Percentiles rank a stretch among this genome's conserved stretches.
These are phyloP conservation scores for Centropyge bicolor DNA, from an alignment of 2,797 vertebrate species.

Conservation along the genomic window DNA sequence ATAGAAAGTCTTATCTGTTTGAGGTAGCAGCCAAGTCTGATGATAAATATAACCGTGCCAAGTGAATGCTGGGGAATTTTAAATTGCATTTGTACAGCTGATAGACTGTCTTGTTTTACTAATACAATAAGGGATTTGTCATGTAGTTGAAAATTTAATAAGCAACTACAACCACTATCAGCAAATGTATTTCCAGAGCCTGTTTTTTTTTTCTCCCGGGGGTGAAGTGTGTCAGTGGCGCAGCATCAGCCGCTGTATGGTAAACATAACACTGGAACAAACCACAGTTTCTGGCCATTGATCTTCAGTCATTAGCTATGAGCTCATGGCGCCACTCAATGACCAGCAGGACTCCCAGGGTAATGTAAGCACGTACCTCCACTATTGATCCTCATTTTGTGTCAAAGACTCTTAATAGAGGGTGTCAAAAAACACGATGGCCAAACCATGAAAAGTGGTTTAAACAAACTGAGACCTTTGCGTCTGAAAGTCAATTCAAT, in stretches of 20 bases:
- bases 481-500: conserved; percentile 12
- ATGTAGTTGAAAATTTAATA: conserved; percentile 66
- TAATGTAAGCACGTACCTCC: conserved; percentile 78
- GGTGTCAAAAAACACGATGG: conserved; percentile 60
- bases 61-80: conserved; percentile 41
- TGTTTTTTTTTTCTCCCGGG: conserved; percentile 58
- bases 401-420: conserved; percentile 77
- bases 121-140: conserved; percentile 53
- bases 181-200: conserved; percentile 61
- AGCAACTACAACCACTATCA: conserved; percentile 58
- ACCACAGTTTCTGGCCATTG: conserved; percentile 85
- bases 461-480: conserved; percentile 3
- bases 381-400: conserved; percentile 79
- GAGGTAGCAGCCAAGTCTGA: not conserved
- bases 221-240: conserved; percentile 70
- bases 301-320: conserved; percentile 87
- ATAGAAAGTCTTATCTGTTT: not conserved
- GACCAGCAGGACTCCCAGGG: conserved; percentile 76
- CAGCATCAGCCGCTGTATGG: conserved; percentile 74
- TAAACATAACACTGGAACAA: conserved; percentile 82
- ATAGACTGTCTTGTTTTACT: conserved; percentile 45
- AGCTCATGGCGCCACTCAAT: conserved; percentile 85
- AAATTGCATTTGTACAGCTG: conserved; percentile 25
- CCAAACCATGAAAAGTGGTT: conserved; percentile 24
- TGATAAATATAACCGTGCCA: conserved; percentile 20